phyloP scores from a whole-genome alignment of 2,888 invertebrate genomes.

The Xiphydria camelus region DNA sequence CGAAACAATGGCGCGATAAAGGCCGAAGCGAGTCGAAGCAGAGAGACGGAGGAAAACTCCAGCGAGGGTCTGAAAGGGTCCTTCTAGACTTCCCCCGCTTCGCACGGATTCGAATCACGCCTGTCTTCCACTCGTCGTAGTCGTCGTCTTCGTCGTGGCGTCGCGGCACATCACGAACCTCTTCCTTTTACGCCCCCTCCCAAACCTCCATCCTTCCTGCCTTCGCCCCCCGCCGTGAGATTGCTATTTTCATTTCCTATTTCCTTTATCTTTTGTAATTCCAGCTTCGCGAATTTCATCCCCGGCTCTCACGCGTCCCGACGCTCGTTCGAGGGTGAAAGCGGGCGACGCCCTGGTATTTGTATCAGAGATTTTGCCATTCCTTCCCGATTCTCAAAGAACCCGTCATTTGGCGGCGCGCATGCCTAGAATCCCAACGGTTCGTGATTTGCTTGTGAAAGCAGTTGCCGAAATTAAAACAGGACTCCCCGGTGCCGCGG shows the following conservation, averaged over 20 bases:
- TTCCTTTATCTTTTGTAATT: slow-evolving; percentile 15
- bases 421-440: too few relatives aligned
- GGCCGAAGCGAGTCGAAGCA: too few relatives aligned
- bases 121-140: slow-evolving; percentile 20
- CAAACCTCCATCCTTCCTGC: not conserved
- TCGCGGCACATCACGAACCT: slow-evolving; percentile 27
- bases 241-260: slow-evolving; percentile 42
- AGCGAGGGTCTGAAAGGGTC: slow-evolving; percentile 3
- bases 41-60: not conserved
- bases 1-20: too few relatives aligned
- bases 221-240: slow-evolving; percentile 29
- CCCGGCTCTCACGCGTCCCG: too few relatives aligned
- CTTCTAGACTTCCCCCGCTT: slow-evolving; percentile 18
- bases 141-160: slow-evolving; percentile 18
- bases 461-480: too few relatives aligned
- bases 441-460: too few relatives aligned
- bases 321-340: too few relatives aligned
- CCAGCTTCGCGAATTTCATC: slow-evolving; percentile 7
- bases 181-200: slow-evolving; percentile 3
- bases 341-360: too few relatives aligned
- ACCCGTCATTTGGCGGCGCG: not conserved
- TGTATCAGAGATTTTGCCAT: not conserved
- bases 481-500: too few relatives aligned
- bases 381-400: not conserved
- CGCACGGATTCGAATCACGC: slow-evolving; percentile 7